phyloP scores from a whole-genome alignment of 2,113 vertebrate genomes.

The Festucalex cinctus region DNA sequence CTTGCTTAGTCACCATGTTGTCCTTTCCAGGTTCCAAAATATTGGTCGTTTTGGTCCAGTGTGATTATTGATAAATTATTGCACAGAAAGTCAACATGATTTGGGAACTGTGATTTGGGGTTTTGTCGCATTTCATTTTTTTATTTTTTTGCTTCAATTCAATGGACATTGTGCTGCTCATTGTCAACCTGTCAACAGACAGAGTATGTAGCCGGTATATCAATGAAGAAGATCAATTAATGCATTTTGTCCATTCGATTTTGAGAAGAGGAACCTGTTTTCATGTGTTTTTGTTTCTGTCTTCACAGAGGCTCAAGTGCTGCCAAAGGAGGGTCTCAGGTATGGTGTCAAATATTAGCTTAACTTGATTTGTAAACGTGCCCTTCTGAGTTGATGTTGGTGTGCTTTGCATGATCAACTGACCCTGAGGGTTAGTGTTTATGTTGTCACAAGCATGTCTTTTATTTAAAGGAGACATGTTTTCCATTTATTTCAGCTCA shows the following conservation, averaged over 20 bases:
- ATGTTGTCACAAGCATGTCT: slow-evolving; percentile 19
- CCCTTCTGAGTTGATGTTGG: slow-evolving; percentile 57
- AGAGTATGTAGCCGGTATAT: too few species aligned
- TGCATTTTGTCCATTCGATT: not conserved
- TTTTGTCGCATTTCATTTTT: too few species aligned
- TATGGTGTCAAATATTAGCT: slow-evolving; percentile 56
- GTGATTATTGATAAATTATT: not conserved
- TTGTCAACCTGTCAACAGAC: too few species aligned
- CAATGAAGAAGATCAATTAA: too few species aligned
- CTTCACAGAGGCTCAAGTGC: slow-evolving; percentile 73
- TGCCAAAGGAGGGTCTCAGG: slow-evolving; percentile 77
- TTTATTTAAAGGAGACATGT: slow-evolving; percentile 7
- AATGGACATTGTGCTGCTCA: too few species aligned
- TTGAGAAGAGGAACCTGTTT: not conserved
- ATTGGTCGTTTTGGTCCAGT: not conserved
- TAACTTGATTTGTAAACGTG: not conserved
- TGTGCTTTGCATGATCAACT: slow-evolving; percentile 29
- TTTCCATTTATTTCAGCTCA: not conserved
- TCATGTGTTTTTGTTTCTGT: slow-evolving; percentile 17
- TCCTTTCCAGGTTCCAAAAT: not conserved
- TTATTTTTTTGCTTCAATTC: too few species aligned
- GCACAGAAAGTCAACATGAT: too few species aligned
- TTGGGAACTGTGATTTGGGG: too few species aligned
- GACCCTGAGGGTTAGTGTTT: slow-evolving; percentile 2
- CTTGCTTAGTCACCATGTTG: slow-evolving; percentile 36